Evolutionary conservation across 2,888 invertebrate species (phyloP).

Genomic region (Acrobasis suavella): DNA sequence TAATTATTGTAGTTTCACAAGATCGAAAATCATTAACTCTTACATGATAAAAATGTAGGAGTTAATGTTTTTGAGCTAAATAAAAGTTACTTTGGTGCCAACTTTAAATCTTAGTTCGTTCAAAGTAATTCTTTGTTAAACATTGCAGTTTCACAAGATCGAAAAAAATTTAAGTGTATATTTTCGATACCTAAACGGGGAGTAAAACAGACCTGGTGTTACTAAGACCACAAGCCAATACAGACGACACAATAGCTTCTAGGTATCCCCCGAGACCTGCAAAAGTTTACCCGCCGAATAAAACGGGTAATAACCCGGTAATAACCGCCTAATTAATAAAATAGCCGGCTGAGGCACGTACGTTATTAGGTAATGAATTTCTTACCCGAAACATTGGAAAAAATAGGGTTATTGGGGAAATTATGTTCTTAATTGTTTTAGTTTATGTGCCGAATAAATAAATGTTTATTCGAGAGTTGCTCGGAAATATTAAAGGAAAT

Average conservation of each 20-base stretch:
- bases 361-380: conserved; percentile 10
- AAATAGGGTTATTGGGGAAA: not conserved
- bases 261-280: not conserved
- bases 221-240: not conserved
- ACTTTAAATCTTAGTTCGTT: no score
- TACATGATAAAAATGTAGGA: no score
- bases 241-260: not conserved
- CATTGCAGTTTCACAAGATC: no score
- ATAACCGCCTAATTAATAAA: conserved; percentile 16
- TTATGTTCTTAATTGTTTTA: not conserved
- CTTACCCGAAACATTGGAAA: not conserved
- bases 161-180: no score
- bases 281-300: conserved; percentile 13
- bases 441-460: not conserved
- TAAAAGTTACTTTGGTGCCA: no score
- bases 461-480: no score
- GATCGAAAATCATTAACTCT: no score
- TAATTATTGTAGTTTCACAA: no score
- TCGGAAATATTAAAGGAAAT: not conserved
- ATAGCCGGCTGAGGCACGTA: conserved; percentile 4
- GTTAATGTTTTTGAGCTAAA: no score
- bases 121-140: no score
- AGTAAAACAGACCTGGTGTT: no score
- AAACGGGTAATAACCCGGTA: conserved; percentile 9
- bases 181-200: no score